Base-by-base conservation (phyloP, 2,113 vertebrate species). In the Gambusia affinis region DNA sequence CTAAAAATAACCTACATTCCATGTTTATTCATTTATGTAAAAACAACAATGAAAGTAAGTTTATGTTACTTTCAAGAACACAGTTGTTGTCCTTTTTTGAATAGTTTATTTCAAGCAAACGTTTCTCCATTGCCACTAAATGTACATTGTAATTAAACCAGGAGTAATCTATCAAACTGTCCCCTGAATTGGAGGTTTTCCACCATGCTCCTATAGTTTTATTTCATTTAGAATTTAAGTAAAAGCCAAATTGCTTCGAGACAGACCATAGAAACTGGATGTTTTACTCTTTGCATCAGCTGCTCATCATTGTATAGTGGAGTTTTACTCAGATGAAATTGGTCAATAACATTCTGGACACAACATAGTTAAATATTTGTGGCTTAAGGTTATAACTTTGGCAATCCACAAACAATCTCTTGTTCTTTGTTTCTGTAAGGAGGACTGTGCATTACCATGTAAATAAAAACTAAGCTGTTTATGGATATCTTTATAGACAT, bases 1-100 rank as follows among this genome's bases (percentile, higher is more conserved):
- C 82, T 81, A 83, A 85, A 88, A 85, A 85, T 84, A 89, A 70
- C 76, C 60, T 35, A 19, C 66, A 27, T 31, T 42, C 44, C 29
- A 28, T 64, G 28, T 71, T 73, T 79, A 15, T 69, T 67, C 65
- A 69, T 33, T 62, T 44, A 80, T 51, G 65, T 67, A 61, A 70
- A 31, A 60, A 65, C 44, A 64, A 70, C 35, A 51, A 75, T 73
- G 66, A 54, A 66, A 64, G 73, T 28, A 6, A 64, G 0, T 37
- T 30, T 72, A 24, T 57, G 6, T 15, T 70, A 22, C 11, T 30
- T 54, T 31, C 17, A 31, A 65, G 29, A n/a, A 29, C 60, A 28
- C 8, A 15, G 28, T 63, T 27, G 19, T 63, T 63, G 17, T 57
- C 5, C 24, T 24, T 8, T 57, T 4, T 47, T 10, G 14, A 47